A percentile compares a stretch with the other conserved stretches of the same genome.
Evolutionary conservation across 2,888 invertebrate genomes (phyloP).

Genomic region (Rhopalosiphum nymphaeae): DNA sequence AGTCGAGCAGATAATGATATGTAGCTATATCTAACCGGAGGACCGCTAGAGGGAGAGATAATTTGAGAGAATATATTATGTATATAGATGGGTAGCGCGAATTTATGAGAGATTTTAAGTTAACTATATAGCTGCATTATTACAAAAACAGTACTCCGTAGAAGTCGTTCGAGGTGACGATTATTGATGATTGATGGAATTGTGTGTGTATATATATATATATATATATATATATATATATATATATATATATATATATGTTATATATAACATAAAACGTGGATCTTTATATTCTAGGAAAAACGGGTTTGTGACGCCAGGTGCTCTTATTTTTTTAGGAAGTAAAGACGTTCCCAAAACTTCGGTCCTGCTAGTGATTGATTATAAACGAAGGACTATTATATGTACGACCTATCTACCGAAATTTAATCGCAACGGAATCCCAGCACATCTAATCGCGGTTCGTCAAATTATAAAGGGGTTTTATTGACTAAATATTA

Average conservation of each 20-base stretch:
- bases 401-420: neutral
- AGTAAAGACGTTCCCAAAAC: slow-evolving; percentile 34
- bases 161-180: slow-evolving; percentile 26
- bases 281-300: neutral
- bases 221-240: too few species aligned
- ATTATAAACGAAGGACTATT: slow-evolving; percentile 37
- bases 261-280: neutral
- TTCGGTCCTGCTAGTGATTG: slow-evolving; percentile 50
- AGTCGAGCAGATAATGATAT: neutral
- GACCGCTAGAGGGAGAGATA: neutral
- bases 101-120: neutral
- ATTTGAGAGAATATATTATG: neutral
- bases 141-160: slow-evolving; percentile 22
- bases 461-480: neutral
- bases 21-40: neutral
- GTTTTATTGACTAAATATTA: neutral
- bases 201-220: neutral
- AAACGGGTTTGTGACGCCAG: slow-evolving; percentile 54
- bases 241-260: neutral
- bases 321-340: slow-evolving; percentile 19
- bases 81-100: neutral
- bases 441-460: neutral
- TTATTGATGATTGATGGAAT: slow-evolving; percentile 55
- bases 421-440: slow-evolving; percentile 22
- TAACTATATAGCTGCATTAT: neutral